A percentile compares a stretch with the other conserved stretches of the same genome.
Evolutionary conservation across 1,140 invertebrate genomes (phyloP).

Genomic region (Plectus sambesii): DNA sequence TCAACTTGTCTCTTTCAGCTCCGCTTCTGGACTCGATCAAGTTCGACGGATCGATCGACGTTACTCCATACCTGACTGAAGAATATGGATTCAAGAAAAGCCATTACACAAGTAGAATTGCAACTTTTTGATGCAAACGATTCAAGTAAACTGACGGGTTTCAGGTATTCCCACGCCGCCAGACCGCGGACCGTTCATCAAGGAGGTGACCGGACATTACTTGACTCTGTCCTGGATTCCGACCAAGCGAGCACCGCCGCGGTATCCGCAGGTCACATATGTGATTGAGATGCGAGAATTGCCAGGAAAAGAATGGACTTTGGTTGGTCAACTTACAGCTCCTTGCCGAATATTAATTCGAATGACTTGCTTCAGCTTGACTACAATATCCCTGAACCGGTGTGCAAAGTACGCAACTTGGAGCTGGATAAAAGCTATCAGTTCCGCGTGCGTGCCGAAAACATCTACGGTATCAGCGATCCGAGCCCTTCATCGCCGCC

Average conservation of each 20-base stretch:
- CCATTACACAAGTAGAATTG: slow-evolving; percentile 28
- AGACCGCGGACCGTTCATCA: slow-evolving; percentile 44
- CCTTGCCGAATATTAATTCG: background rate
- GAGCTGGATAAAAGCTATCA: slow-evolving; percentile 44
- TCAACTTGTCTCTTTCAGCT: background rate
- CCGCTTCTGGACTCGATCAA: slow-evolving; percentile 40
- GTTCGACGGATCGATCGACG: slow-evolving; percentile 39
- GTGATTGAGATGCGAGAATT: slow-evolving; percentile 45
- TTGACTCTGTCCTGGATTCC: slow-evolving; percentile 45
- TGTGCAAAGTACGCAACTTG: slow-evolving; percentile 45
- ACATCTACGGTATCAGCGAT: slow-evolving; percentile 89
- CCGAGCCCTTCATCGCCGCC: slow-evolving; percentile 56
- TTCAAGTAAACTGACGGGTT: no score
- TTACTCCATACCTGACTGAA: slow-evolving; percentile 43
- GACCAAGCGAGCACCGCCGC: slow-evolving; percentile 38
- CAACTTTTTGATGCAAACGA: background rate
- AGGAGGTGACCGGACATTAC: slow-evolving; percentile 44
- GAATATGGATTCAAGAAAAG: slow-evolving; percentile 45
- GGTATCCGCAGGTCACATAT: slow-evolving; percentile 45
- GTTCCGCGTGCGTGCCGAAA: slow-evolving; percentile 83
- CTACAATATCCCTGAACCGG: slow-evolving; percentile 45
- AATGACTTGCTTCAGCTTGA: slow-evolving; percentile 29
- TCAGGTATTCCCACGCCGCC: slow-evolving; percentile 37
- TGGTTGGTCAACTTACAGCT: slow-evolving; percentile 19
- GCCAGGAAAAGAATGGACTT: slow-evolving; percentile 43